phyloP scores from a whole-genome alignment of 2,797 vertebrate species.

The Acanthornis magna region DNA sequence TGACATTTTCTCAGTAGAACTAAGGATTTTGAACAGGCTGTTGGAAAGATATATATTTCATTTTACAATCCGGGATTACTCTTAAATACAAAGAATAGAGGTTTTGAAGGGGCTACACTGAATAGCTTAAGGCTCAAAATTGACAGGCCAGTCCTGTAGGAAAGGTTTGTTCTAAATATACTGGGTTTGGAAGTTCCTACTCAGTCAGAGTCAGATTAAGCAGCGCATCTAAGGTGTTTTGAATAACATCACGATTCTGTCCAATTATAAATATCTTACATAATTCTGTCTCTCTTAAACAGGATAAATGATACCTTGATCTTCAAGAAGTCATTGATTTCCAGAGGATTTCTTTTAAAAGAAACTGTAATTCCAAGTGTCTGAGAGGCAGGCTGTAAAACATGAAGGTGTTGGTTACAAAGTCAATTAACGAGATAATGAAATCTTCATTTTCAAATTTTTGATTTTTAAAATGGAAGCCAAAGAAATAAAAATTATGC shows the following conservation, averaged over 20 bases:
- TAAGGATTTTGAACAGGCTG: background rate
- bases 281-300: background rate
- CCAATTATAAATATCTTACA: background rate
- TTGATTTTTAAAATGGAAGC: background rate
- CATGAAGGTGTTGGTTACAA: background rate
- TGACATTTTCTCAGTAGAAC: background rate
- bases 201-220: background rate
- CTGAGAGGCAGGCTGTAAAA: background rate
- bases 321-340: background rate
- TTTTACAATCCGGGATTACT: constrained; percentile 34
- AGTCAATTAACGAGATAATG: background rate
- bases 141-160: background rate
- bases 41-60: background rate
- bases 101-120: background rate
- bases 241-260: background rate
- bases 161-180: background rate
- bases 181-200: background rate
- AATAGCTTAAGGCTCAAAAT: background rate
- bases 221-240: background rate
- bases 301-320: background rate
- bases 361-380: background rate
- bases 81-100: background rate
- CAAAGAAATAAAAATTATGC: background rate
- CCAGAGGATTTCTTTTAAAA: background rate
- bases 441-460: background rate